Percentiles rank a stretch among this genome's conserved stretches.
These are phyloP conservation scores for Spilogale gracilis DNA, from an alignment of 2,113 vertebrate genomes.

Conservation along the genomic window DNA sequence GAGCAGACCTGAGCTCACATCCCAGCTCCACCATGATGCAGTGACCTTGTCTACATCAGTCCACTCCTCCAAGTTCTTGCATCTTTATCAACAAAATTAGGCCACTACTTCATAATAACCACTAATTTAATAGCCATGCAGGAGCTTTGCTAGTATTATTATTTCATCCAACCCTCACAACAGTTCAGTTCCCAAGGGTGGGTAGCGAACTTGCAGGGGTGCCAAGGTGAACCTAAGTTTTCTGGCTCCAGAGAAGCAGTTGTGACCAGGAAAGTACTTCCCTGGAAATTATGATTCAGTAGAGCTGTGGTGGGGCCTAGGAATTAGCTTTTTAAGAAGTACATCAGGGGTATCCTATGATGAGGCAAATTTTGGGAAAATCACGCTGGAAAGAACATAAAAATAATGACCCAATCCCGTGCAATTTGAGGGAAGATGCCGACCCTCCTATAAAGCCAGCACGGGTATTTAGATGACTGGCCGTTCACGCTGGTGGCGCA, in stretches of 20 bases:
- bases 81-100: neutral
- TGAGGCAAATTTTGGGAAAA: neutral
- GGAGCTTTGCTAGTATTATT: neutral
- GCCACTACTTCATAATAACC: no score
- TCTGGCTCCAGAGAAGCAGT: neutral
- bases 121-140: neutral
- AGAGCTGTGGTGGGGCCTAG: neutral
- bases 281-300: neutral
- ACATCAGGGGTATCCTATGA: neutral
- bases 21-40: no score
- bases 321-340: neutral
- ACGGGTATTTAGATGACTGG: neutral
- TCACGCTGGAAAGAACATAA: neutral
- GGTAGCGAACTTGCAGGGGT: neutral
- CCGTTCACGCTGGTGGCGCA: accelerated
- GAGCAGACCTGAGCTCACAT: neutral
- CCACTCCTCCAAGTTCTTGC: no score
- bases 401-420: neutral
- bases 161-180: neutral
- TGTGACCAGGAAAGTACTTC: neutral
- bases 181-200: neutral
- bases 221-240: neutral
- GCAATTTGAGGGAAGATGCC: no score
- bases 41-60: accelerated
- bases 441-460: neutral